A percentile compares a stretch with the other conserved stretches of the same genome.
Conservation (phyloP, 2,797 vertebrate genomes). For the Varecia variegata region DNA sequence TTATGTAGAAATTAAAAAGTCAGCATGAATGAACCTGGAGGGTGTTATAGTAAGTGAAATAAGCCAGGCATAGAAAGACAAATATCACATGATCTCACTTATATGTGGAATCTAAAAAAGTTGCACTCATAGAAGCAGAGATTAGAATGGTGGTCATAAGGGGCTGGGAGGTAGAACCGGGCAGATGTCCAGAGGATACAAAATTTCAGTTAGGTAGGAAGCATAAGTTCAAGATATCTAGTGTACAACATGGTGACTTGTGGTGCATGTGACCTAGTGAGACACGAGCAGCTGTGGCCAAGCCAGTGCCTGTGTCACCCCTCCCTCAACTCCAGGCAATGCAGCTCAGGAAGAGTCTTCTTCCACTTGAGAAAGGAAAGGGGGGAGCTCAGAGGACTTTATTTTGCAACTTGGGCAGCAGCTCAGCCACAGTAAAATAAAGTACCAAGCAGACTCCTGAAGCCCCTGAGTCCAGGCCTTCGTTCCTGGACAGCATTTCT, state of each 20-base stretch:
- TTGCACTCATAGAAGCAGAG: neutral
- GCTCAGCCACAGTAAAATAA: neutral
- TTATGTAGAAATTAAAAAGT: slow-evolving; percentile 56
- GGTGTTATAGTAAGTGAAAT: no score
- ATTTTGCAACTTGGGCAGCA: neutral
- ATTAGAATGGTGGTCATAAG: neutral
- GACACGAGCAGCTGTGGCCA: neutral
- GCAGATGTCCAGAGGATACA: neutral
- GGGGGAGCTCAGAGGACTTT: neutral
- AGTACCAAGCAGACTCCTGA: neutral
- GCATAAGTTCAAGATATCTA: neutral
- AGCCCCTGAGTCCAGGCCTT: neutral
- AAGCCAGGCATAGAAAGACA: no score
- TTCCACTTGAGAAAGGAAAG: neutral
- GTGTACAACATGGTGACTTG: neutral
- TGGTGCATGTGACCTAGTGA: neutral
- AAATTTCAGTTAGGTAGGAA: neutral
- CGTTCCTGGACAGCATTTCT: neutral
- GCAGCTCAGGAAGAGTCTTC: neutral
- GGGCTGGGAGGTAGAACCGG: neutral
- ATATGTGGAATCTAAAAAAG: no score
- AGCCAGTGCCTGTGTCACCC: neutral
- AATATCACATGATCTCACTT: no score
- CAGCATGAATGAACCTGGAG: neutral
- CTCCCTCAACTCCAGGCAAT: neutral